Evolutionary conservation across 2,797 vertebrate species (phyloP), one percentile per base, ranked within the genome.

Genomic region (Enteromius afrohamiltoni): DNA sequence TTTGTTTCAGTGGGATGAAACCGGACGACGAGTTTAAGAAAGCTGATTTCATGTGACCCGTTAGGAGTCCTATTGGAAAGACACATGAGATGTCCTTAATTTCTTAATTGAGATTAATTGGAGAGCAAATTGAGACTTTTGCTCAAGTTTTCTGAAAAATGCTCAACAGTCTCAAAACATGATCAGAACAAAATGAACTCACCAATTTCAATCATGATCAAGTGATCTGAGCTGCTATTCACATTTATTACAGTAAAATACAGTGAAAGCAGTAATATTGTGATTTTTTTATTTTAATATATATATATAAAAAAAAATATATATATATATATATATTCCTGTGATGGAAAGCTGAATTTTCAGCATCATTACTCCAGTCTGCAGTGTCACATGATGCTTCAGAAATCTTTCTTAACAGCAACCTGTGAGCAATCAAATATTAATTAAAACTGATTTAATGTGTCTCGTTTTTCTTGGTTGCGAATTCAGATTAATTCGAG

Each of bases 1-100:
- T 88, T 88, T 88, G 87, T 83, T 88, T 86, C 83, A 83, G 55
- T 75, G 21, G 60, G 83, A 85, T 88, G 85, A 83, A 85, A 80
- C 45, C 34, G 70, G 85, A 83, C 60, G 42, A 67, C 29, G 21
- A 78, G 26, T 49, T 23, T 34, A 40, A 53, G 34, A 58, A 58
- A 60, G 26, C 74, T 60, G 53, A 49, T 75, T 82, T 68, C 34
- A 77, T 16, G 3, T 49, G 67, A 23, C 42, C 42, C 26, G 19
- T 62, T 77, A 23, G 53, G 14, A 11, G 65, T 68, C 7, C 31
- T 80, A 9, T 69, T 10, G 51, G 23, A 45, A 77, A 45, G 58
- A 65, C 62, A 13, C 58, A 45, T 16, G 51, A 71, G 34, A 21
- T 53, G 60, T 55, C 19, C 29, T 37, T 37, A n/a, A n/a, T 16